Evolutionary conservation across 2,113 vertebrate genomes (phyloP).

Genomic region (Leuciscus idus): DNA sequence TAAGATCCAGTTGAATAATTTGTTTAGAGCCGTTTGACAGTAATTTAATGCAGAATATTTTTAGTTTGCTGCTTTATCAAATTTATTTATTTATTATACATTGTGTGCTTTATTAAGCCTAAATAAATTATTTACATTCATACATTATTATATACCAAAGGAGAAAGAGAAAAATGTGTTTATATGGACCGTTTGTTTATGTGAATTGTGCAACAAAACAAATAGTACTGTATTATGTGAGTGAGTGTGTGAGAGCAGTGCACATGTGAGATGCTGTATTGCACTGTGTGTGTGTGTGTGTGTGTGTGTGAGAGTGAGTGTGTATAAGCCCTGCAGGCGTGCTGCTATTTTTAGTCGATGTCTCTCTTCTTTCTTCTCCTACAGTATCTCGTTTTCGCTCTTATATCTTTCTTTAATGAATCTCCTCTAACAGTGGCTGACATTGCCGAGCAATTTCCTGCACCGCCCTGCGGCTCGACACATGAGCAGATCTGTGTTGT

Average conservation of each 20-base stretch:
- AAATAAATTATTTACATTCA: background rate
- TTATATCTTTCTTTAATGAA: constrained; percentile 38
- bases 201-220: background rate
- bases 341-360: constrained; percentile 53
- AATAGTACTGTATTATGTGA: background rate
- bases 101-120: background rate
- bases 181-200: background rate
- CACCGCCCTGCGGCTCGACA: background rate
- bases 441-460: constrained; percentile 9
- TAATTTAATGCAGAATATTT: background rate
- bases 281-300: constrained; percentile 52
- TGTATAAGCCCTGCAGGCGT: constrained; percentile 35
- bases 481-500: background rate
- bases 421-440: constrained; percentile 17
- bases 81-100: too few relatives aligned
- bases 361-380: constrained; percentile 8
- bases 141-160: background rate
- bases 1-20: background rate
- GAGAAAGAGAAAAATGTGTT: background rate
- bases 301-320: constrained; percentile 23
- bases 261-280: constrained; percentile 30
- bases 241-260: background rate
- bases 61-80: background rate
- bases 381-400: background rate
- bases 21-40: background rate